phyloP scores from a whole-genome alignment of 1,140 invertebrate species.

The Bradynema listronoti region DNA sequence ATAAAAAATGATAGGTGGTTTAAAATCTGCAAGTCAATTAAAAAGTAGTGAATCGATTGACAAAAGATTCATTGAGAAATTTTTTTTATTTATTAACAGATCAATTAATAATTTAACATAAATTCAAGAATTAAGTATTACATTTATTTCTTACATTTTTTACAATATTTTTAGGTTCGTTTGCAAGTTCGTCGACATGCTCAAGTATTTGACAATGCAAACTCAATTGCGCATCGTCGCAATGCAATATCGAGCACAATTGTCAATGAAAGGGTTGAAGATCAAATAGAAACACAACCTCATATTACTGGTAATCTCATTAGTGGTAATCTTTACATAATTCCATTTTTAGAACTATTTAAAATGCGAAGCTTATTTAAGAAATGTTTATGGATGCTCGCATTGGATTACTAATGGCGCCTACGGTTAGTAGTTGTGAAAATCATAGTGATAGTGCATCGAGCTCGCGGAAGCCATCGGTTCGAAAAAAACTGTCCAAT shows the following conservation, averaged over 20 bases:
- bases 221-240: conserved; percentile 14
- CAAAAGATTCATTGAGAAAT: not conserved
- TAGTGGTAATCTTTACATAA: not conserved
- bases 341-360: not conserved
- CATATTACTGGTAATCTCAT: not conserved
- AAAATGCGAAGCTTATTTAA: conserved; percentile 1
- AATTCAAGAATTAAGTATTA: not conserved
- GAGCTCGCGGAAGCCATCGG: too few species aligned
- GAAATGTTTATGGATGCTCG: conserved; percentile 10
- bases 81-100: not conserved
- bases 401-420: too few species aligned
- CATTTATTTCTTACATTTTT: not conserved
- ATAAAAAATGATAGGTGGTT: not conserved
- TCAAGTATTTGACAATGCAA: conserved; percentile 27
- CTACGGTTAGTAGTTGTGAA: too few species aligned
- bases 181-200: conserved; percentile 43
- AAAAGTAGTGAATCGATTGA: not conserved
- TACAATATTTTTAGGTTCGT: conserved; percentile 23
- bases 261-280: conserved; percentile 17
- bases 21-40: not conserved
- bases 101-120: not conserved
- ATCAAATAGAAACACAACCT: not conserved
- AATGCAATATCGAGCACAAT: conserved; percentile 30
- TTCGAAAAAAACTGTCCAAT: too few species aligned
- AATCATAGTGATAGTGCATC: too few species aligned